A percentile compares a stretch with the other conserved stretches of the same genome.
Evolutionary conservation across 2,888 invertebrate genomes (phyloP).

Genomic region (Rhagonycha fulva): DNA sequence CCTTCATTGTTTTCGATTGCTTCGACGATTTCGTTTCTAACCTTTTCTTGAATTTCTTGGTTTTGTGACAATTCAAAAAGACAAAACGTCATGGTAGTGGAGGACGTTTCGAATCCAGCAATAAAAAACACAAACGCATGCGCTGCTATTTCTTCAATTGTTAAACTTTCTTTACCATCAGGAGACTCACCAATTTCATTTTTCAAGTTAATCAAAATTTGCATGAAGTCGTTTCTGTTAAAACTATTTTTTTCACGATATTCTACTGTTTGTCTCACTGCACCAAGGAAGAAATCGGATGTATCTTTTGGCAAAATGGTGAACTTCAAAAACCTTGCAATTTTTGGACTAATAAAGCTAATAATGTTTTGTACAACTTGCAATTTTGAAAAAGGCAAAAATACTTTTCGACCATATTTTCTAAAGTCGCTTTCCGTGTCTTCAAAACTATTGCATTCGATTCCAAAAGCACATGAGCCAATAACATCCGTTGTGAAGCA

Average conservation of each 20-base stretch:
- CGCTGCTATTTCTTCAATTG: conserved; percentile 31
- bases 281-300: conserved; percentile 38
- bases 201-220: conserved; percentile 45
- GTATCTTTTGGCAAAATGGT: conserved; percentile 33
- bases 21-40: conserved; percentile 52
- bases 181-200: conserved; percentile 4
- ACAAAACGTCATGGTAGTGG: conserved; percentile 53
- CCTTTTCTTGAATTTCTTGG: conserved; percentile 53
- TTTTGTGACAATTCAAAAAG: conserved; percentile 58
- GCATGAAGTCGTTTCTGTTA: conserved; percentile 49
- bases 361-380: conserved; percentile 47
- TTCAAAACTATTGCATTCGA: conserved; percentile 59
- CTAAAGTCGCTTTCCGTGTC: conserved; percentile 57
- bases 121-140: conserved; percentile 42
- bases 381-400: conserved; percentile 20
- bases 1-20: conserved; percentile 50
- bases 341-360: conserved; percentile 55
- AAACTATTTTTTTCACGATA: conserved; percentile 36
- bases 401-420: conserved; percentile 23
- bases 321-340: conserved; percentile 38
- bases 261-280: conserved; percentile 39
- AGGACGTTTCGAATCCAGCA: conserved; percentile 52
- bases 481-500: conserved; percentile 59
- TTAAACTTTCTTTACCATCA: not conserved
- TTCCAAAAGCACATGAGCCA: conserved; percentile 61